Evolutionary conservation across 1,140 invertebrate species (phyloP).

Genomic region (Caenorhabditis latens): DNA sequence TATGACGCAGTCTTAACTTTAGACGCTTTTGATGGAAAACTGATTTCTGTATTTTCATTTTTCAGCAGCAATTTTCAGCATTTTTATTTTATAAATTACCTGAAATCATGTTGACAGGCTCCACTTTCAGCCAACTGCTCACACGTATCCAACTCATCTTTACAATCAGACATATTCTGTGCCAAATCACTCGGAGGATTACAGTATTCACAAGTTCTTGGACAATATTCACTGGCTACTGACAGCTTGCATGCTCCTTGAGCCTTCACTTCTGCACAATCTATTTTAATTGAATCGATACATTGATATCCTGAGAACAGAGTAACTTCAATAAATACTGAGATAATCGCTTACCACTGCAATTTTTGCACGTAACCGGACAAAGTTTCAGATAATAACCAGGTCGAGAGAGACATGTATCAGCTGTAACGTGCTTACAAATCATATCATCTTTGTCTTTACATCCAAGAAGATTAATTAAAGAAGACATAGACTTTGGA

Average conservation of each 20-base stretch:
- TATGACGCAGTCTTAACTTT: too few relatives aligned
- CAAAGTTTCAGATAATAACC: constrained; percentile 66
- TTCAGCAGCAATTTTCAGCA: too few relatives aligned
- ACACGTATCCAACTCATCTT: constrained; percentile 66
- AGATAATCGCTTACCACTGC: constrained; percentile 40
- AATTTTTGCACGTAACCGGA: constrained; percentile 64
- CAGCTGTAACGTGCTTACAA: constrained; percentile 60
- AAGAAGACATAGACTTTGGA: constrained; percentile 34
- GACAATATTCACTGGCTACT: constrained; percentile 66
- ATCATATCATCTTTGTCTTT: constrained; percentile 59
- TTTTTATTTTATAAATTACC: not conserved
- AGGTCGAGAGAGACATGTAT: constrained; percentile 61
- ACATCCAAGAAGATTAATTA: constrained; percentile 57
- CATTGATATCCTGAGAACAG: constrained; percentile 49
- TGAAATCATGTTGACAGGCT: constrained; percentile 61
- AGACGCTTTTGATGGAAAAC: too few relatives aligned
- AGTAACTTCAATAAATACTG: not conserved
- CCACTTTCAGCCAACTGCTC: constrained; percentile 64
- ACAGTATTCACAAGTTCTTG: constrained; percentile 62
- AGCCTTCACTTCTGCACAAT: constrained; percentile 60
- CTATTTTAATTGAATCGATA: constrained; percentile 66
- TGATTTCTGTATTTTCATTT: too few relatives aligned
- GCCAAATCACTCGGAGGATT: constrained; percentile 56
- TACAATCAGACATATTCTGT: constrained; percentile 57
- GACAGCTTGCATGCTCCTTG: constrained; percentile 61